Conservation (phyloP, 2,113 vertebrate species). For the Gasterosteus nipponicus region DNA sequence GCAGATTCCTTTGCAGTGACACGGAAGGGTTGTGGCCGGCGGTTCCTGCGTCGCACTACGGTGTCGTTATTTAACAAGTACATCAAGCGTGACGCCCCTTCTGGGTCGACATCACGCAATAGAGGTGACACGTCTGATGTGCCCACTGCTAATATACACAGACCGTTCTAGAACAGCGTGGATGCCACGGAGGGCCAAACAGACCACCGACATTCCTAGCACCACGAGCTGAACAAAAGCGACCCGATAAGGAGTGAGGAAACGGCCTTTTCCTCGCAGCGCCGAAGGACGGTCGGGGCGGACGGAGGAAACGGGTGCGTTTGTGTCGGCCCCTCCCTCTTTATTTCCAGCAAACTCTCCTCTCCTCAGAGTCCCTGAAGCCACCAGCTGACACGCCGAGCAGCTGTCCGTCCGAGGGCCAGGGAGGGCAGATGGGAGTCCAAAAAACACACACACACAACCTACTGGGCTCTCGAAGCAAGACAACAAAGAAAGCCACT, state of each 20-base stretch:
- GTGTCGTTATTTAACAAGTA: constrained; percentile 7
- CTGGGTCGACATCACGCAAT: constrained; percentile 3
- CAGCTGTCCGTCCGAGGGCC: constrained; percentile 80
- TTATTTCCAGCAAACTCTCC: constrained; percentile 60
- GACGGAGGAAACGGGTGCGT: constrained; percentile 49
- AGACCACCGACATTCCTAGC: constrained; percentile 56
- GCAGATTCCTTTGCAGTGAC: constrained; percentile 65
- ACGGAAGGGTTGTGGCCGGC: constrained; percentile 34
- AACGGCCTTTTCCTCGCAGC: constrained; percentile 37
- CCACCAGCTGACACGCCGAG: constrained; percentile 82
- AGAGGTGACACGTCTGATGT: constrained; percentile 34
- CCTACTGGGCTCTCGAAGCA: constrained; percentile 23
- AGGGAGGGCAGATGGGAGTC: constrained; percentile 62
- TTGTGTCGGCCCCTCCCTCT: constrained; percentile 66
- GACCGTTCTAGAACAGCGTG: constrained; percentile 28
- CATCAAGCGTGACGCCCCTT: constrained; percentile 11
- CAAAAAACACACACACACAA: constrained; percentile 29
- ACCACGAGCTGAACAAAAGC: constrained; percentile 47
- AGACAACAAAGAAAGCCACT: constrained; percentile 34
- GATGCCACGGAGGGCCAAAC: constrained; percentile 30
- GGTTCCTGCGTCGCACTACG: constrained; percentile 22
- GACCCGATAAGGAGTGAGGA: constrained; percentile 38
- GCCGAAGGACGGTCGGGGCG: constrained; percentile 52
- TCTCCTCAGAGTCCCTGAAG: constrained; percentile 57
- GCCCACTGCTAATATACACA: constrained; percentile 28